Evolutionary conservation across 2,113 vertebrate genomes (phyloP).

Genomic region (Anhinga anhinga): DNA sequence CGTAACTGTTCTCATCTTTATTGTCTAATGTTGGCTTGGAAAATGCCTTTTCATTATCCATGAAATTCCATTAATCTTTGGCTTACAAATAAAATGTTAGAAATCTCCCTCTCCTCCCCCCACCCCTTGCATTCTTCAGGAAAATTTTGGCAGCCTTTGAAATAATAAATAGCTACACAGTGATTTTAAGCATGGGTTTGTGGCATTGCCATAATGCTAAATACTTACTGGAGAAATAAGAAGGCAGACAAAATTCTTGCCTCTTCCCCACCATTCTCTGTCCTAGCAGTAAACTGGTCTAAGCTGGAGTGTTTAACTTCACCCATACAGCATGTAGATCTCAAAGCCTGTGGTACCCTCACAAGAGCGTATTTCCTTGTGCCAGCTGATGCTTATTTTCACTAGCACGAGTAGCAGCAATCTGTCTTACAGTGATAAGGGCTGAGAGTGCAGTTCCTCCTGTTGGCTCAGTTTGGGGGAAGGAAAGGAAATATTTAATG

Average conservation of each 20-base stretch:
- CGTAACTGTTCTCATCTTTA: not conserved
- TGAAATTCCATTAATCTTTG: not conserved
- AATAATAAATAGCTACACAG: not conserved
- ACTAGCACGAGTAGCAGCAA: not conserved
- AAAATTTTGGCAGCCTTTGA: slow-evolving; percentile 3
- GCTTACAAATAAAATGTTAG: not conserved
- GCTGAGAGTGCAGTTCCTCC: not conserved
- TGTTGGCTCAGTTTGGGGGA: not conserved
- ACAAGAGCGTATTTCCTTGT: not conserved
- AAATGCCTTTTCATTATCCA: not conserved
- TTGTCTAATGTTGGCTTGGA: not conserved
- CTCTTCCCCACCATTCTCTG: not conserved
- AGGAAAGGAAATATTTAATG: not conserved
- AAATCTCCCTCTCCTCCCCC: not conserved
- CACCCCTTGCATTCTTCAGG: not conserved
- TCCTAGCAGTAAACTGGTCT: not conserved
- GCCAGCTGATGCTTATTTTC: not conserved
- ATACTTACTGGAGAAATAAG: not conserved
- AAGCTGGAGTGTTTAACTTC: not conserved
- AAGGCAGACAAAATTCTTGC: not conserved
- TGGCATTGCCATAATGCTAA: not conserved
- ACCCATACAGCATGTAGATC: not conserved
- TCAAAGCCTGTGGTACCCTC: not conserved
- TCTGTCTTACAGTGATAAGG: not conserved
- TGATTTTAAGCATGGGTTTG: not conserved